Base-by-base conservation (phyloP, 2,113 vertebrate species). In the Mobula hypostoma region DNA sequence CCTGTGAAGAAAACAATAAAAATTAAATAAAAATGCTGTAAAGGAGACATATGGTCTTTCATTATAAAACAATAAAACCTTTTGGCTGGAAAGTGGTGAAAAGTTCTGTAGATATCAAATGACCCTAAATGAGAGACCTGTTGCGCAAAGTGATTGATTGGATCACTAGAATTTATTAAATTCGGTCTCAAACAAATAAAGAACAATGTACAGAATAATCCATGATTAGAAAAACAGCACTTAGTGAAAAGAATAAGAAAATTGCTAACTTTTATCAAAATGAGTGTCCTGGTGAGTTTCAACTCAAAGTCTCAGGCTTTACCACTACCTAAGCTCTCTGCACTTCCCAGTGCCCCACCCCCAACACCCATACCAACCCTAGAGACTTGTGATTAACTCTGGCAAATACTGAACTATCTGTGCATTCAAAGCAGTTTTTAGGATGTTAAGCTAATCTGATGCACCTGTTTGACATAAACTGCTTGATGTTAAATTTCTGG, bases 1-100 rank as follows among this genome's bases (percentile, higher is more conserved):
- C 68, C 7, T 93, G 19, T 48, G 36, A 93, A 93, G 32, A 90
- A 48, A 90, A 90, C 29, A 90, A 68, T 90, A 90, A 19, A 32
- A 48, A 48, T 93, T 70, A 32, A 93, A 93, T 74, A 74, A 72
- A 93, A 72, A 14, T 70, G 32, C 61, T 36, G 15, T 70, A 63
- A 70, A 91, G 63, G 15, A 19, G 63, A 15, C n/a, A 15, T 70
- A 70, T 7, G 21, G 88, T 21, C 17, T 70, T 19, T 72, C 32
- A 24, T 6, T 15, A 68, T 90, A 90, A 90, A 66, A 66, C 32
- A 90, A 66, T 32, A 66, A 63, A n/a, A 32, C 66, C 61, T 90
- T 32, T 17, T 90, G 68, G 36, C 68, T 14, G 8, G 66, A 93
- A 74, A 72, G 61, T n/a, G 7, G 68, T n/a, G 7, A 66, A 90